Conservation (phyloP, 1,140 invertebrate genomes). For the Stenopsyche tienmushanensis region DNA sequence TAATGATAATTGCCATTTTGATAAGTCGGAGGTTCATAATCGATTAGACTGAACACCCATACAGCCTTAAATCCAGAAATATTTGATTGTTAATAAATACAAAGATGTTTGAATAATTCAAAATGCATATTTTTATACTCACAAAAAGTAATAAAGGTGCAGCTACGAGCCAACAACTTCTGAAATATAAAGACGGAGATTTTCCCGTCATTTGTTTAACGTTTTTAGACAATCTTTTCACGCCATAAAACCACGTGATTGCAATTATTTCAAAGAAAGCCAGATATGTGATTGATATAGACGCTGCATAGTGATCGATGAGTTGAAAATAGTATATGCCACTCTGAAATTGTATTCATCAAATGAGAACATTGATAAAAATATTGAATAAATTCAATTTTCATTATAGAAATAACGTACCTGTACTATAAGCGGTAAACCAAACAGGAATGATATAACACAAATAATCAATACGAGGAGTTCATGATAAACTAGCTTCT, state of each 20-base stretch:
- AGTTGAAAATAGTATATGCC: conserved; percentile 92
- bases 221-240: conserved; percentile 73
- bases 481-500: conserved; percentile 81
- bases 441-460: conserved; percentile 77
- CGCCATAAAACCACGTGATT: conserved; percentile 91
- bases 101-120: background rate
- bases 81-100: background rate
- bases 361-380: background rate
- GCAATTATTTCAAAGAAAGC: conserved; percentile 91
- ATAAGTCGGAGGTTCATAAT: conserved; percentile 81
- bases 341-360: conserved; percentile 58
- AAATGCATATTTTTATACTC: conserved; percentile 45
- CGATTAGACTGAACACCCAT: conserved; percentile 84
- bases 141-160: conserved; percentile 80
- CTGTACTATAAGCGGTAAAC: conserved; percentile 82
- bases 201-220: conserved; percentile 85
- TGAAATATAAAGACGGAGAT: conserved; percentile 76
- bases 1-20: conserved; percentile 75
- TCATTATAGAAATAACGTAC: conserved; percentile 48
- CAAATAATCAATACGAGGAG: conserved; percentile 82
- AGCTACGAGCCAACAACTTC: conserved; percentile 80
- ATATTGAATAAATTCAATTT: background rate
- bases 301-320: conserved; percentile 90
- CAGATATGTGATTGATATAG: conserved; percentile 86
- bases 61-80: conserved; percentile 61